These are phyloP conservation scores for Eupithecia exiguata DNA, from an alignment of 2,888 invertebrate genomes.

Conservation along the genomic window DNA sequence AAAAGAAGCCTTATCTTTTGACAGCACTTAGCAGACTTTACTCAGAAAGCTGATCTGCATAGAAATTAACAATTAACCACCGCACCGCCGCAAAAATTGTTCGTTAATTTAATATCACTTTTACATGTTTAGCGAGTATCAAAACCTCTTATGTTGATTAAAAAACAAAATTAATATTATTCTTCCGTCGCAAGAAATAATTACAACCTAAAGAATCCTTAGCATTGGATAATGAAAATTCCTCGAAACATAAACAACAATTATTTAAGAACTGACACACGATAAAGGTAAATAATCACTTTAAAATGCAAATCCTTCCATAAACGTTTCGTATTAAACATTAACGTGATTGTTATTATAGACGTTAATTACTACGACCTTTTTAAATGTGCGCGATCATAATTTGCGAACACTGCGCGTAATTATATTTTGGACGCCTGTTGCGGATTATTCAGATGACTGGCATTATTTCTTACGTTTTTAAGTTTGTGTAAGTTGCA, in stretches of 20 bases:
- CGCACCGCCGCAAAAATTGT: neutral
- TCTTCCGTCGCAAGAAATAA: slow-evolving; percentile 23
- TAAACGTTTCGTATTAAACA: slow-evolving; percentile 64
- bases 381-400: slow-evolving; percentile 61
- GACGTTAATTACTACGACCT: slow-evolving; percentile 78
- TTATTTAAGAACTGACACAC: slow-evolving; percentile 59
- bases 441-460: slow-evolving; percentile 56
- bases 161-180: slow-evolving; percentile 16
- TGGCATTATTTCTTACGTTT: slow-evolving; percentile 30
- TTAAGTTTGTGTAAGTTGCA: slow-evolving; percentile 4
- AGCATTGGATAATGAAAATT: slow-evolving; percentile 46
- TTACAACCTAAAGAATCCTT: slow-evolving; percentile 39
- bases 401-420: slow-evolving; percentile 66
- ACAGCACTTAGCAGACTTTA: neutral
- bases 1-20: neutral
- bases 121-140: slow-evolving; percentile 15
- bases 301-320: slow-evolving; percentile 64
- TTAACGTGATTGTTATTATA: slow-evolving; percentile 69
- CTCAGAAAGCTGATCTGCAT: neutral
- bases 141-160: slow-evolving; percentile 15
- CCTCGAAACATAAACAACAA: slow-evolving; percentile 56
- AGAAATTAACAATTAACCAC: neutral
- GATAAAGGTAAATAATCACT: slow-evolving; percentile 59
- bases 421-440: slow-evolving; percentile 66
- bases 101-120: slow-evolving; percentile 17